Conservation (phyloP, 2,797 vertebrate species). For the Merluccius polli region DNA sequence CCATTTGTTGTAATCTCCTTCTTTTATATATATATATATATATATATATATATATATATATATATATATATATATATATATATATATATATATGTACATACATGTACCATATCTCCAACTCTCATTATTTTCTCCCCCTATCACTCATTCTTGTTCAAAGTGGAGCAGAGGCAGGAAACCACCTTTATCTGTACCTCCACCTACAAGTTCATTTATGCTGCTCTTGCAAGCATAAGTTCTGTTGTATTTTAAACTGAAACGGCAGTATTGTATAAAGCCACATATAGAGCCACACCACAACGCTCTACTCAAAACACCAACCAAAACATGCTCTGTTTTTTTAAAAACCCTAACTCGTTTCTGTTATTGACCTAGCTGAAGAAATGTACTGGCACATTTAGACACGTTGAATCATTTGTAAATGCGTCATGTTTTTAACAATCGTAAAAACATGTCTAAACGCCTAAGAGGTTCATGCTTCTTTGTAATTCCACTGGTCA, state of each 20-base stretch:
- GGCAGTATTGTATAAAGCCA: slow-evolving; percentile 22
- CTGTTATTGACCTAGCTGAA: slow-evolving; percentile 13
- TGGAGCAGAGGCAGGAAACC: slow-evolving; percentile 72
- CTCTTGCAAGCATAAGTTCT: slow-evolving; percentile 26
- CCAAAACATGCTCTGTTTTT: background rate
- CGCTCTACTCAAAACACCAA: slow-evolving; percentile 13
- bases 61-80: background rate
- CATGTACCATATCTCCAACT: background rate
- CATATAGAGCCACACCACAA: slow-evolving; percentile 18
- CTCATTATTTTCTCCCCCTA: background rate
- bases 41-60: background rate
- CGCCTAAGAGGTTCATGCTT: background rate
- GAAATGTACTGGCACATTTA: background rate
- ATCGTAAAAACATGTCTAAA: background rate
- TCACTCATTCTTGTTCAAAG: slow-evolving; percentile 34
- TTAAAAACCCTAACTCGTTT: background rate
- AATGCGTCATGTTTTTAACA: background rate
- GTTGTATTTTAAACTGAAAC: slow-evolving; percentile 22
- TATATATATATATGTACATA: background rate
- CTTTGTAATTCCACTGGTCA: background rate
- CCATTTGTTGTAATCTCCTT: too few species aligned
- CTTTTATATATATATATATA: too few species aligned
- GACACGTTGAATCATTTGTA: too few species aligned
- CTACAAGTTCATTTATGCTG: slow-evolving; percentile 38
- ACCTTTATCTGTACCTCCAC: slow-evolving; percentile 68